A percentile compares a stretch with the other conserved stretches of the same genome.
Evolutionary conservation across 2,113 vertebrate species (phyloP).

Genomic region (Taurulus bubalis): DNA sequence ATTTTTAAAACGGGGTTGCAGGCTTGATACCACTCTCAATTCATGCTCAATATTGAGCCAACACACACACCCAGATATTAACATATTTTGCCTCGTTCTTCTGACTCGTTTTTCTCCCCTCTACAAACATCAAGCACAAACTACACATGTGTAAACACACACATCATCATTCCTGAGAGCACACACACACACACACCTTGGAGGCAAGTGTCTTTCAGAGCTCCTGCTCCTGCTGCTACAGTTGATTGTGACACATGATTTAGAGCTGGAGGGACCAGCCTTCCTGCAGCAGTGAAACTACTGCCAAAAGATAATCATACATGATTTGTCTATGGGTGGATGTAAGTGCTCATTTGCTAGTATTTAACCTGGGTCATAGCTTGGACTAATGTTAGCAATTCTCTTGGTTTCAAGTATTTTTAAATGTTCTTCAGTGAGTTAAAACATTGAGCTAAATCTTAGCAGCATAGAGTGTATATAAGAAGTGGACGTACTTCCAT

Average conservation of each 20-base stretch:
- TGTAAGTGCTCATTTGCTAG: not conserved
- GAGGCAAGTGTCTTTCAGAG: constrained; percentile 6
- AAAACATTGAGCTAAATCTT: not conserved
- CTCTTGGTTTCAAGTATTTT: not conserved
- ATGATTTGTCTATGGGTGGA: not conserved
- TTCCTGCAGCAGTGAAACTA: constrained; percentile 8
- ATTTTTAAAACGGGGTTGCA: too few species aligned
- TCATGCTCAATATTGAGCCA: too few species aligned
- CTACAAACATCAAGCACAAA: not conserved
- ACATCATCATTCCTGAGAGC: constrained; percentile 17
- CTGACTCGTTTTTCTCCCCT: not conserved
- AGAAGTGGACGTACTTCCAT: too few species aligned
- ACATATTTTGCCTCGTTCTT: too few species aligned
- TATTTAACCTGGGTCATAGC: not conserved
- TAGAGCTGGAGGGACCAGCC: not conserved
- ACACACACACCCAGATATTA: too few species aligned
- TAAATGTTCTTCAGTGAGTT: not conserved
- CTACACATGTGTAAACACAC: not conserved
- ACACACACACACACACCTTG: constrained; percentile 10
- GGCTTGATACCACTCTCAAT: too few species aligned
- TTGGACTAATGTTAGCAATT: not conserved
- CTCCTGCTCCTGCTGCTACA: not conserved
- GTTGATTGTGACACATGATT: constrained; percentile 29
- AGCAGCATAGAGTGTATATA: too few species aligned
- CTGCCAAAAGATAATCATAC: constrained; percentile 1